phyloP scores from a whole-genome alignment of 1,140 invertebrate species.

The Mercenaria mercenaria region DNA sequence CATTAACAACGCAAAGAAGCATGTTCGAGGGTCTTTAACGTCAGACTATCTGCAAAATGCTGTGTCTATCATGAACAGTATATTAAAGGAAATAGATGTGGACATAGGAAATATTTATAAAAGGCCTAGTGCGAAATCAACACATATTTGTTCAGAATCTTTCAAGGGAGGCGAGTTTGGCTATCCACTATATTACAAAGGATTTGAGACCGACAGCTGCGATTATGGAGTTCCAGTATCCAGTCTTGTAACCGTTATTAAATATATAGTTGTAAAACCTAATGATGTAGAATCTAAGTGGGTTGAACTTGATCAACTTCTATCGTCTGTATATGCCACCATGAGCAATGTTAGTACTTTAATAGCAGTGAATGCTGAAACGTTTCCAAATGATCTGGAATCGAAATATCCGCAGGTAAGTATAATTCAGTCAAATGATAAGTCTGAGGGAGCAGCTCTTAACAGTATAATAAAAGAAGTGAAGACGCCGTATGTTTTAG shows the following conservation, averaged over 20 bases:
- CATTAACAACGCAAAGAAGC: slow-evolving; percentile 39
- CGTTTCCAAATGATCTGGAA: background rate
- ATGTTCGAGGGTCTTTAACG: slow-evolving; percentile 65
- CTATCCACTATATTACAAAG: slow-evolving; percentile 70
- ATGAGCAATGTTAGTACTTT: background rate
- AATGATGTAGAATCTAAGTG: background rate
- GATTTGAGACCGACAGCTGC: slow-evolving; percentile 67
- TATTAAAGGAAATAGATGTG: background rate
- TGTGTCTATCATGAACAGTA: slow-evolving; percentile 5
- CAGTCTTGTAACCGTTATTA: slow-evolving; percentile 52
- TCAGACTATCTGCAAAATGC: slow-evolving; percentile 36
- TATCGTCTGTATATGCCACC: background rate
- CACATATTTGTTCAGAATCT: slow-evolving; percentile 61
- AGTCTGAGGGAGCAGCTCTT: slow-evolving; percentile 62
- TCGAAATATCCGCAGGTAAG: background rate
- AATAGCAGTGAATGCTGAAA: background rate
- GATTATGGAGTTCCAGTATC: slow-evolving; percentile 23
- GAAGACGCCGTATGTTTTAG: slow-evolving; percentile 79
- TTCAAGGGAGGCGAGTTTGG: slow-evolving; percentile 64
- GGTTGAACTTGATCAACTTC: background rate
- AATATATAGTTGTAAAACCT: background rate
- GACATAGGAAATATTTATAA: background rate
- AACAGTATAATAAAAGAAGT: slow-evolving; percentile 70
- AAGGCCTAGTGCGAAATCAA: background rate
- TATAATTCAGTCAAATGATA: background rate